A percentile compares a stretch with the other conserved stretches of the same genome.
Conservation (phyloP, 2,888 invertebrate genomes). For the Drosophila affinis region DNA sequence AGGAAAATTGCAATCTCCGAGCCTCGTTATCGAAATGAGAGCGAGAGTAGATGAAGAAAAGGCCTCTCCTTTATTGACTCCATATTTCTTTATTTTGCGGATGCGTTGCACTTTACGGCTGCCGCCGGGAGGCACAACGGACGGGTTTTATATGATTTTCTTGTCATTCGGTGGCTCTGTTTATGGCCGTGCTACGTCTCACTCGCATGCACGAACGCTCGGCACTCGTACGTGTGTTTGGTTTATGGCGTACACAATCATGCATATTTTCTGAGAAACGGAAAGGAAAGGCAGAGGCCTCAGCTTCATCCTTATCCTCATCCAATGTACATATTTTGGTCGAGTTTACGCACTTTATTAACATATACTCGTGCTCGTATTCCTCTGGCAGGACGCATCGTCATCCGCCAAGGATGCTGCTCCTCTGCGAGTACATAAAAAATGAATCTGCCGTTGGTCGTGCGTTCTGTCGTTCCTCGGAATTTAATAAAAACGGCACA, state of each 20-base stretch:
- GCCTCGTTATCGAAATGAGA: constrained; percentile 17
- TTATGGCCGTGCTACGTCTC: constrained; percentile 30
- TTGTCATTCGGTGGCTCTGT: constrained; percentile 42
- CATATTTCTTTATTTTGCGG: constrained; percentile 39
- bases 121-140: constrained; percentile 15
- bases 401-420: constrained; percentile 6
- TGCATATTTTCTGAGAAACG: constrained; percentile 28
- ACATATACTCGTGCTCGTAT: constrained; percentile 18
- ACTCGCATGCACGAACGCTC: constrained; percentile 15
- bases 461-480: constrained; percentile 1
- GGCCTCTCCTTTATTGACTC: constrained; percentile 33
- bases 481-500: constrained; percentile 42
- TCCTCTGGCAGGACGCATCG: neutral
- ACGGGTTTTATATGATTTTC: constrained; percentile 45
- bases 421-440: constrained; percentile 25
- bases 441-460: constrained; percentile 33
- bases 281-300: neutral
- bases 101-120: constrained; percentile 39
- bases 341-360: constrained; percentile 45
- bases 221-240: constrained; percentile 25
- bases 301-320: neutral
- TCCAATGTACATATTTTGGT: constrained; percentile 26
- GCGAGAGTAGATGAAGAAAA: neutral
- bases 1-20: constrained; percentile 16
- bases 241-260: constrained; percentile 33